A percentile compares a stretch with the other conserved stretches of the same genome.
Evolutionary conservation across 1,140 invertebrate genomes (phyloP).

Genomic region (Cotesia typhae): DNA sequence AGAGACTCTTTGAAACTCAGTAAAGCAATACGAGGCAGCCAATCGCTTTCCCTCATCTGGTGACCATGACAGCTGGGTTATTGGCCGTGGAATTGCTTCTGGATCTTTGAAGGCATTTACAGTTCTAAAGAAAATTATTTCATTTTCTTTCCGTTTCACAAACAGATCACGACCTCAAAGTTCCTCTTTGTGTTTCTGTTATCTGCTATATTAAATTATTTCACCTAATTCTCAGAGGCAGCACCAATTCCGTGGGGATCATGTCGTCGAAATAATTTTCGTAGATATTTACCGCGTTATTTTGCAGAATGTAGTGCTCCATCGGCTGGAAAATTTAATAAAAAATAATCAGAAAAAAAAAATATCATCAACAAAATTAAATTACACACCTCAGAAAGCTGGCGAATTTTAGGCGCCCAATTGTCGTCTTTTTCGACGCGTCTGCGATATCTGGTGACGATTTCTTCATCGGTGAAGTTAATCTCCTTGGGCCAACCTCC

Average conservation of each 20-base stretch:
- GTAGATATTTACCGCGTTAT: constrained; percentile 90
- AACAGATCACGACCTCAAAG: too few relatives aligned
- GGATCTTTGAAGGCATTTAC: constrained; percentile 66
- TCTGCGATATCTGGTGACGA: constrained; percentile 83
- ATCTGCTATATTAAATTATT: not conserved
- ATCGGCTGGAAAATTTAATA: constrained; percentile 70
- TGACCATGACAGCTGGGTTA: constrained; percentile 88
- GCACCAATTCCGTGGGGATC: constrained; percentile 70
- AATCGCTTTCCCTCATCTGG: constrained; percentile 82
- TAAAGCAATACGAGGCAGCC: constrained; percentile 84
- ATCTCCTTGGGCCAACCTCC: constrained; percentile 97
- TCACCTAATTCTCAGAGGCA: constrained; percentile 58
- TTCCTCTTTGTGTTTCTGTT: too few relatives aligned
- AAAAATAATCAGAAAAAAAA: not conserved
- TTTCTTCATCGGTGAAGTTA: constrained; percentile 87
- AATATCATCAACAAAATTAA: not conserved
- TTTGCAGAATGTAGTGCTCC: constrained; percentile 87
- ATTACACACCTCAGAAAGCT: constrained; percentile 67
- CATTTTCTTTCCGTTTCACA: not conserved
- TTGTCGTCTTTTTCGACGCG: constrained; percentile 95
- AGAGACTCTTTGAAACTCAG: constrained; percentile 72
- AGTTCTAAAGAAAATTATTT: constrained; percentile 41
- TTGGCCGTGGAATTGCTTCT: constrained; percentile 73
- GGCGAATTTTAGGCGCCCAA: constrained; percentile 82
- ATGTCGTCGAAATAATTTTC: constrained; percentile 83